Evolutionary conservation across 2,113 vertebrate species (phyloP).

Genomic region (Oncorhynchus keta): DNA sequence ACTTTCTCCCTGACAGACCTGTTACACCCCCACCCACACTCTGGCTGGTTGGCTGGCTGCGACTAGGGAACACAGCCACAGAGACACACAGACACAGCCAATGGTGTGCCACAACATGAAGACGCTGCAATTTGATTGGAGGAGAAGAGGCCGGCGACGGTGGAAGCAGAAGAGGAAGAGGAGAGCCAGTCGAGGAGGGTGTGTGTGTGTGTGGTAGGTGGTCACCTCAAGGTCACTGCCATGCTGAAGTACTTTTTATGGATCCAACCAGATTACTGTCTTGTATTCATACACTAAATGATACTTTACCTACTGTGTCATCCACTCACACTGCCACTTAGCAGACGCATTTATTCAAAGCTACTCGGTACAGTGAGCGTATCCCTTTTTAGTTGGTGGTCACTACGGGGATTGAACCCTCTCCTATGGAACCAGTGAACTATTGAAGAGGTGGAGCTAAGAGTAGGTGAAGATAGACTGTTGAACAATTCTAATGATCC

Average conservation of each 20-base stretch:
- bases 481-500: no score
- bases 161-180: neutral
- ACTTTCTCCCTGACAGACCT: neutral
- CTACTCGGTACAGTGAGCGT: no score
- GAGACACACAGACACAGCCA: neutral
- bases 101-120: neutral
- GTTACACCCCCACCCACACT: neutral
- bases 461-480: no score
- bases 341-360: no score
- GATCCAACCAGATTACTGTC: slow-evolving; percentile 20
- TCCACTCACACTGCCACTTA: no score
- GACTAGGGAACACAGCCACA: neutral
- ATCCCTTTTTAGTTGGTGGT: no score
- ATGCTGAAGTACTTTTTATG: slow-evolving; percentile 49
- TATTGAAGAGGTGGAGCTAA: no score
- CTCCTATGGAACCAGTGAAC: no score
- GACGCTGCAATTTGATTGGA: neutral
- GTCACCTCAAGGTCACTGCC: slow-evolving; percentile 51
- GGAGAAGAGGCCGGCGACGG: neutral
- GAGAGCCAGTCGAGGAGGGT: slow-evolving; percentile 13
- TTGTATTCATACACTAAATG: no score
- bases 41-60: neutral
- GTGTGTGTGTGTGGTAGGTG: slow-evolving; percentile 22
- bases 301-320: no score
- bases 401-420: no score